Base-by-base conservation (phyloP, 1,140 invertebrate species). In the Scaptodrosophila lebanonensis region DNA sequence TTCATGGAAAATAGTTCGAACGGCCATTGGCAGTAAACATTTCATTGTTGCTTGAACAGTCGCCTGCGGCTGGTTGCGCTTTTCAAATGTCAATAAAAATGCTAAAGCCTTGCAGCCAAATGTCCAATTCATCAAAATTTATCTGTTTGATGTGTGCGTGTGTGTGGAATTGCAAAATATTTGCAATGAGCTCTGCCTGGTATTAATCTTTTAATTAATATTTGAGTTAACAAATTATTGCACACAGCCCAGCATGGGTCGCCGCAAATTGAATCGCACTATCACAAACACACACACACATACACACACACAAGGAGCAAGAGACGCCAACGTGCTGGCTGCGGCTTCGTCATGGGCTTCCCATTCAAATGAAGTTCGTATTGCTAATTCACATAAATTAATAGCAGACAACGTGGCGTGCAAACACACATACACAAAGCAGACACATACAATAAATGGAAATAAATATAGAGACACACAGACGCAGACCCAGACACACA, bases 321-420 rank as follows among this genome's bases (percentile, higher is more conserved):
- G 9, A n/a, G 51, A 48, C 59, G 48, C 35, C 72, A 68, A 45
- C 51, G 64, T 68, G 62, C 3, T 25, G 71, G 71, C 66, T 59
- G n/a, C n/a, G n/a, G n/a, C n/a, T n/a, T n/a, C n/a, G n/a, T n/a
- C n/a, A n/a, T n/a, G n/a, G n/a, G n/a, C n/a, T n/a, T n/a, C n/a
- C n/a, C n/a, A 63, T 77, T 76, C 67, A 67, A 77, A 71, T 77
- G 73, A 77, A 77, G 67, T 79, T 67, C 67, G 73, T 52, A 79
- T 79, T 68, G 75, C 76, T 79, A 82, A 82, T 75, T 75, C 76
- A 63, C 75, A 82, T 82, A 82, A 82, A 82, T 82, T 82, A 82
- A 65, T 44, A 51, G 44, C 42, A 61, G 66, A 66, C 56, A 65
- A 68, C 40, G 38, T 40, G 56, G 52, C 58, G 40, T 60, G 56